Evolutionary conservation across 2,797 vertebrate genomes (phyloP).

Genomic region (Thamnophis elegans): DNA sequence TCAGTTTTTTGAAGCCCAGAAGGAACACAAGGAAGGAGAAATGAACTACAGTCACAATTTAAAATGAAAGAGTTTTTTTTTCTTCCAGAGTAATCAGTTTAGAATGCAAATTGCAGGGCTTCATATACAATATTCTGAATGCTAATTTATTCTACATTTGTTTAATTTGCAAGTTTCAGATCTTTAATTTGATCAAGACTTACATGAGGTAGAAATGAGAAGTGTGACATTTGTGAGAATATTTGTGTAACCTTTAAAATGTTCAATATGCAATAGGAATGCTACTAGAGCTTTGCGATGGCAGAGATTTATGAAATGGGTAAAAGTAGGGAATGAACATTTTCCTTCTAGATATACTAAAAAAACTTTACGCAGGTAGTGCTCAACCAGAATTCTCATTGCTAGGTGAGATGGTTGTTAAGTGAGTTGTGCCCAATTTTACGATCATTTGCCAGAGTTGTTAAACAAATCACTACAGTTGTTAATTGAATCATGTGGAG

Average conservation of each 20-base stretch:
- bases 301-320: neutral
- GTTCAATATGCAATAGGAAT: neutral
- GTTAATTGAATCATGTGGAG: too few relatives aligned
- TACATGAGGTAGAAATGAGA: slow-evolving; percentile 4
- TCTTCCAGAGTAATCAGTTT: slow-evolving; percentile 27
- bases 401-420: neutral
- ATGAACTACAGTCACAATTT: neutral
- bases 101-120: slow-evolving; percentile 25
- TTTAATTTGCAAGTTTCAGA: slow-evolving; percentile 31
- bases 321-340: neutral
- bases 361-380: neutral
- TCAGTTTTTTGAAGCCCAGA: neutral
- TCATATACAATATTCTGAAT: slow-evolving; percentile 31
- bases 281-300: neutral
- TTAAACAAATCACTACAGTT: too few relatives aligned
- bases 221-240: slow-evolving; percentile 19
- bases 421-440: neutral
- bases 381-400: neutral
- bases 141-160: neutral
- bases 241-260: slow-evolving; percentile 40
- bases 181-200: slow-evolving; percentile 26
- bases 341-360: neutral
- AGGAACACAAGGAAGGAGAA: neutral
- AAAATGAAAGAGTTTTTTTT: neutral
- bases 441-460: neutral